These are phyloP conservation scores for Beris morrisii DNA, from an alignment of 2,888 invertebrate genomes.

Conservation along the genomic window DNA sequence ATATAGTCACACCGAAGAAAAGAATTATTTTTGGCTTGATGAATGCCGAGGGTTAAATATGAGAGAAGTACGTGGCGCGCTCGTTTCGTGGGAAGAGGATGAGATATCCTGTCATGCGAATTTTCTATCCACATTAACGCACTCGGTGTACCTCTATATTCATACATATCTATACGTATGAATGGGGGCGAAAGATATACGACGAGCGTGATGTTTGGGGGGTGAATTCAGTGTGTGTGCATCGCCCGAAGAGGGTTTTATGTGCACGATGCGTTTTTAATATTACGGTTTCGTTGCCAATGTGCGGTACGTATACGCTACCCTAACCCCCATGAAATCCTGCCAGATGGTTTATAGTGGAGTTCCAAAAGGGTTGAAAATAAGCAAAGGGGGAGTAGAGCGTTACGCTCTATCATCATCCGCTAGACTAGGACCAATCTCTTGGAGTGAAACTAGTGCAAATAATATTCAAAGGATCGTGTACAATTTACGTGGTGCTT, in stretches of 20 bases:
- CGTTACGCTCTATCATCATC: background rate
- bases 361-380: constrained; percentile 19
- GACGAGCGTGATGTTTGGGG: background rate
- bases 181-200: background rate
- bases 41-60: constrained; percentile 31
- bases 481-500: constrained; percentile 5
- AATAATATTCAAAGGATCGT: constrained; percentile 14
- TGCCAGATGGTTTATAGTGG: background rate
- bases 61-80: constrained; percentile 4
- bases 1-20: constrained; percentile 31
- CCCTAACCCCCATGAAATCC: background rate
- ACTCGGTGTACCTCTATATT: constrained; percentile 4
- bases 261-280: too few relatives aligned
- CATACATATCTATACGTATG: constrained; percentile 3
- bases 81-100: constrained; percentile 13
- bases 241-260: too few relatives aligned
- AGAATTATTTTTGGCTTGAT: constrained; percentile 38
- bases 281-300: too few relatives aligned
- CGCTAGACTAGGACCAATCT: background rate
- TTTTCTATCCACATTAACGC: constrained; percentile 36
- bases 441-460: constrained; percentile 7
- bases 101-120: constrained; percentile 38
- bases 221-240: too few relatives aligned
- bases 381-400: background rate
- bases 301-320: background rate